Evolutionary conservation across 2,113 vertebrate genomes (phyloP), one percentile per base, ranked within the genome.

Genomic region (Garra rufa): DNA sequence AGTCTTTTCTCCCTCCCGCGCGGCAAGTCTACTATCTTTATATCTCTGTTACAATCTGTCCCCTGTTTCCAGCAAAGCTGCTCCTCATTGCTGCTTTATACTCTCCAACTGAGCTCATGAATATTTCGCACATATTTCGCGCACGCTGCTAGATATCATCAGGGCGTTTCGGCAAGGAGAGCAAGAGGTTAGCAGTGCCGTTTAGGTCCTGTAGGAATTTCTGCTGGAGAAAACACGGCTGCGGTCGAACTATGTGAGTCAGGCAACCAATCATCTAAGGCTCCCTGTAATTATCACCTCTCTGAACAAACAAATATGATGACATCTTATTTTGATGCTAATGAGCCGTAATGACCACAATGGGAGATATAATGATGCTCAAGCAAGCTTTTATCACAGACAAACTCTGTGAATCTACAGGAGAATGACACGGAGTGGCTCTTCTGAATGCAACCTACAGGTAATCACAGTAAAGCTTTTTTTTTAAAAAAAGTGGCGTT

Each of bases 251-350:
- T 6, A 21, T 85, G n/a, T 10, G 46, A 67, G 44, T 10, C 11
- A 21, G 59, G n/a, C 77, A 57, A 74, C 81, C 85, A 85, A 82
- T 86, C 83, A 48, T 81, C 8, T 71, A 9, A 0, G 65, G 14
- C 81, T 50, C 9, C 24, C 55, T 44, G 85, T 85, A 83, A 87
- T 89, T 80, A 86, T 73, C 55, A 84, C 79, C 67, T 77, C 83
- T 79, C 74, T 17, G 61, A 87, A 84, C 70, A 87, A 89, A 87
- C 76, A 87, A 81, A 88, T 86, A 88, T 86, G 86, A 88, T 88
- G 85, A 86, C 84, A 85, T 89, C 83, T 86, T 87, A 84, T 88
- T 89, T 78, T 88, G 85, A 89, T 83, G 85, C 43, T 88, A 86
- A 88, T 89, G 85, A 89, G 81, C 81, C 81, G 38, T 87, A 89